A percentile compares a stretch with the other conserved stretches of the same genome.
Evolutionary conservation across 1,140 invertebrate species (phyloP).

Genomic region (Cyclargus thomasi): DNA sequence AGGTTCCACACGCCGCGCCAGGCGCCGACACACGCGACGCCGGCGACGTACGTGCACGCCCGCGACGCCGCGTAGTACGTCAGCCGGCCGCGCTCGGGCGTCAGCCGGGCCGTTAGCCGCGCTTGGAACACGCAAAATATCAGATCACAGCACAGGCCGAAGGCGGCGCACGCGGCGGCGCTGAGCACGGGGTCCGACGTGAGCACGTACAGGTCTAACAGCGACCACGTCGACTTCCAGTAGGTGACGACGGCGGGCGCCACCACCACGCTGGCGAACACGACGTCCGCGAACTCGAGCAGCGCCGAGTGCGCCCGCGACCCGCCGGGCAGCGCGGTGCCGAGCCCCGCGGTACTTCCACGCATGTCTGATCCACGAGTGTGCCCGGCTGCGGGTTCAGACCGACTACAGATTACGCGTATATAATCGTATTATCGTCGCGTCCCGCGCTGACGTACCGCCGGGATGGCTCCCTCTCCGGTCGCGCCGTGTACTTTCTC

Average conservation of each 20-base stretch:
- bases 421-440: constrained; percentile 64
- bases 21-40: constrained; percentile 86
- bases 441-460: constrained; percentile 48
- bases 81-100: constrained; percentile 81
- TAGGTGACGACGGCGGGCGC: constrained; percentile 88
- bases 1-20: constrained; percentile 89
- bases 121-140: constrained; percentile 81
- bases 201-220: constrained; percentile 84
- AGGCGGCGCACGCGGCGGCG: constrained; percentile 78
- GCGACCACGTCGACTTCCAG: constrained; percentile 89
- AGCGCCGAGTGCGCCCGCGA: constrained; percentile 76
- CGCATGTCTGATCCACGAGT: constrained; percentile 70
- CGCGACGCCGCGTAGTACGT: constrained; percentile 83
- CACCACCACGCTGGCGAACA: constrained; percentile 83
- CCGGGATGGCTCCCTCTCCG: constrained; percentile 32
- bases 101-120: constrained; percentile 76
- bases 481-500: constrained; percentile 31
- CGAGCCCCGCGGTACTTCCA: constrained; percentile 76
- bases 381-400: constrained; percentile 41
- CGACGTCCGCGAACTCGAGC: constrained; percentile 80
- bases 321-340: constrained; percentile 69
- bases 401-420: constrained; percentile 51
- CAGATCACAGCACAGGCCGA: constrained; percentile 82
- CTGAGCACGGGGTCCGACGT: constrained; percentile 77
- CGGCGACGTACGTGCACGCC: constrained; percentile 84